Conservation (phyloP, 2,797 vertebrate species). For the Gouania willdenowi region DNA sequence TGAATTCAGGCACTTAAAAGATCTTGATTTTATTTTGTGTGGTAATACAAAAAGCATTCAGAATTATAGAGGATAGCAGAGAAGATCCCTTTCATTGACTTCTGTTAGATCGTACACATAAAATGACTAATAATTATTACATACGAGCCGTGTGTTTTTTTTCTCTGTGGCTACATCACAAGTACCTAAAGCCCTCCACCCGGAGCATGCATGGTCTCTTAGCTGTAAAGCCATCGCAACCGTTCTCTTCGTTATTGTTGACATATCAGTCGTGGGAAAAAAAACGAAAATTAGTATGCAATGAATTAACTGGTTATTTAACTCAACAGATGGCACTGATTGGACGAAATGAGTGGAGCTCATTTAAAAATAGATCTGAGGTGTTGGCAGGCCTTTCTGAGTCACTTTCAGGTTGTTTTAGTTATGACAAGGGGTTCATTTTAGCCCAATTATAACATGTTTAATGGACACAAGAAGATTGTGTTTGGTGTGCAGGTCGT, state of each 20-base stretch:
- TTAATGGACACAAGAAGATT: no score
- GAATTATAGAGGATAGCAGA: slow-evolving; percentile 85
- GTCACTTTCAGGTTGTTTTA: not conserved
- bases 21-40: slow-evolving; percentile 94
- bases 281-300: slow-evolving; percentile 8
- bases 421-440: slow-evolving; percentile 4
- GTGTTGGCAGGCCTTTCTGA: no score
- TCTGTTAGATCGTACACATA: slow-evolving; percentile 83
- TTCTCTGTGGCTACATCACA: slow-evolving; percentile 60
- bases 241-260: slow-evolving; percentile 28
- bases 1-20: slow-evolving; percentile 97
- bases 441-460: no score
- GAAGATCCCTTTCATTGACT: slow-evolving; percentile 83
- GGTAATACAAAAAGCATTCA: slow-evolving; percentile 91
- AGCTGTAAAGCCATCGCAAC: slow-evolving; percentile 46
- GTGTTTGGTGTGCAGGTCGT: no score
- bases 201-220: slow-evolving; percentile 60
- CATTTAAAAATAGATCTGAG: no score
- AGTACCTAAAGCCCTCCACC: slow-evolving; percentile 64
- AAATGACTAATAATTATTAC: slow-evolving; percentile 81
- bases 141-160: slow-evolving; percentile 66
- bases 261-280: slow-evolving; percentile 25
- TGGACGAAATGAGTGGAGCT: no score
- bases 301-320: slow-evolving; percentile 19
- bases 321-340: slow-evolving; percentile 20